These are phyloP conservation scores for Rhodinocichla rosea DNA, from an alignment of 2,113 vertebrate genomes.

Conservation along the genomic window DNA sequence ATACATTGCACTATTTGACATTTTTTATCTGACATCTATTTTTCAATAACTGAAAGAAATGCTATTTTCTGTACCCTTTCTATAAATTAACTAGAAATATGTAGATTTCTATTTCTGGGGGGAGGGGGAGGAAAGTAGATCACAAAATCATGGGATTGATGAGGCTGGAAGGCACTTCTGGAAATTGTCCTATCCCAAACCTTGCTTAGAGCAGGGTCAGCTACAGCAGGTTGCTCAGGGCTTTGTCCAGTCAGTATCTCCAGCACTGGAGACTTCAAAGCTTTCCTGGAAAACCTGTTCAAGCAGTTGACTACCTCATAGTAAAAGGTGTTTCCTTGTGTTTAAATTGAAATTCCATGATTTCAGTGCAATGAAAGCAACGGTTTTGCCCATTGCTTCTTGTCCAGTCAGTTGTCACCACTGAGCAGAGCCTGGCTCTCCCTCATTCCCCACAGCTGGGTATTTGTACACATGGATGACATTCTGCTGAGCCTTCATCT, in stretches of 20 bases:
- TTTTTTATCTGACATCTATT: not conserved
- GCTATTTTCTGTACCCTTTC: not conserved
- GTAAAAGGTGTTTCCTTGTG: not conserved
- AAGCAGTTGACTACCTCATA: not conserved
- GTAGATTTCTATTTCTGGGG: not conserved
- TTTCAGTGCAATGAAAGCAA: too few relatives aligned
- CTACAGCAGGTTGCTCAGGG: not conserved
- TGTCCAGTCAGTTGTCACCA: not conserved
- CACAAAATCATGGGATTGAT: not conserved
- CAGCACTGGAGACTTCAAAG: not conserved
- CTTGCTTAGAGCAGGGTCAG: not conserved
- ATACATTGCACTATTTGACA: not conserved
- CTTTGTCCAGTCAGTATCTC: not conserved
- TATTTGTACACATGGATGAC: not conserved
- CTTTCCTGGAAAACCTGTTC: not conserved
- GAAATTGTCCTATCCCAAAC: not conserved
- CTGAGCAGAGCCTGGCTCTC: not conserved
- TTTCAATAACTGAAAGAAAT: not conserved
- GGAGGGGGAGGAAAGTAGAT: accelerated
- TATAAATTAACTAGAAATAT: not conserved
- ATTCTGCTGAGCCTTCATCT: not conserved
- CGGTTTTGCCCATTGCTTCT: not conserved
- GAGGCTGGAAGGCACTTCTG: not conserved
- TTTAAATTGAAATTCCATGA: not conserved
- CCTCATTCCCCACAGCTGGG: not conserved